Percentiles rank a stretch among this genome's conserved stretches.
phyloP scores from a whole-genome alignment of 2,888 invertebrate species.

The Xylota sylvarum region DNA sequence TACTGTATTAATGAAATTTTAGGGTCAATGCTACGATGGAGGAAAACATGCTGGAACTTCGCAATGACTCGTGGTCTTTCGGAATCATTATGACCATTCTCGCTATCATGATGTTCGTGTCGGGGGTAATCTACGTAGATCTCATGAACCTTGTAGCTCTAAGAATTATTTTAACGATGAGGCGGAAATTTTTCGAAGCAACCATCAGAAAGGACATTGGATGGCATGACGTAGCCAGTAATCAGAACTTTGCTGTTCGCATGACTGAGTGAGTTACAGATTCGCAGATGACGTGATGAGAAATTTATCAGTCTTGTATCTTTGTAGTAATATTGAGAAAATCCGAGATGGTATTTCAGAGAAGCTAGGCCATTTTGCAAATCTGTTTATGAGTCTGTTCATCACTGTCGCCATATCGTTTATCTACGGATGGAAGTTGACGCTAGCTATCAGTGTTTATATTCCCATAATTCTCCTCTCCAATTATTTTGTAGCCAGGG shows the following conservation, averaged over 20 bases:
- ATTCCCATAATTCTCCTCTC: conserved; percentile 91
- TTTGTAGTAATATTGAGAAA: conserved; percentile 89
- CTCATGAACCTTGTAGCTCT: conserved; percentile 88
- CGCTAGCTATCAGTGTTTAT: conserved; percentile 90
- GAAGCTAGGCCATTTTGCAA: conserved; percentile 90
- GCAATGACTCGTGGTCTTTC: conserved; percentile 88
- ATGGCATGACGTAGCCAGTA: conserved; percentile 90
- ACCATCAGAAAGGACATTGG: conserved; percentile 89
- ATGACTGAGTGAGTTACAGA: conserved; percentile 88
- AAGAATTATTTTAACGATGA: conserved; percentile 87
- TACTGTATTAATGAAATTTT: neutral
- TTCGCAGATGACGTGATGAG: neutral
- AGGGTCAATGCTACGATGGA: conserved; percentile 86
- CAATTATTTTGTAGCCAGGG: conserved; percentile 91
- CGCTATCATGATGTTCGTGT: conserved; percentile 87
- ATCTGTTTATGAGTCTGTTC: conserved; percentile 86
- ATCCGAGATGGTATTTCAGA: conserved; percentile 93
- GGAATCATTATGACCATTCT: conserved; percentile 87
- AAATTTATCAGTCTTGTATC: neutral
- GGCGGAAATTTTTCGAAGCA: conserved; percentile 87
- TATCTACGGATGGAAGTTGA: conserved; percentile 93
- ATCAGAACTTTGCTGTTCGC: conserved; percentile 90
- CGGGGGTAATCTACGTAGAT: conserved; percentile 88
- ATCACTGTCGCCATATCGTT: conserved; percentile 87
- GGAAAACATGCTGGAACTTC: conserved; percentile 87